Evolutionary conservation across 2,797 vertebrate genomes (phyloP).

Genomic region (Fundulus diaphanus): DNA sequence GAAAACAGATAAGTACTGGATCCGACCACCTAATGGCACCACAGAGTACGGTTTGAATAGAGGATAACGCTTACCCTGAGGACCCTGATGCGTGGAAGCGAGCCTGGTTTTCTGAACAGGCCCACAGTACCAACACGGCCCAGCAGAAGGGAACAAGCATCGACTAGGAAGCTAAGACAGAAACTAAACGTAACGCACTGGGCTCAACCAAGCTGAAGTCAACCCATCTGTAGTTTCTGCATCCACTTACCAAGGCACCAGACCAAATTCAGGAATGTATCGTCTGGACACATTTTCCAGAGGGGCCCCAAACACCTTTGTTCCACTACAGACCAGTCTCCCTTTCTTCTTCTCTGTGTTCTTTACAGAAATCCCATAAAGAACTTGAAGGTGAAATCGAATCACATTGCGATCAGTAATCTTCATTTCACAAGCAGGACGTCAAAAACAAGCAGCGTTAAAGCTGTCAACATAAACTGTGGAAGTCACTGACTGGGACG

Average conservation of each 20-base stretch:
- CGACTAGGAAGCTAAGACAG: slow-evolving; percentile 32
- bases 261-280: slow-evolving; percentile 85
- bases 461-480: background rate
- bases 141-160: slow-evolving; percentile 23
- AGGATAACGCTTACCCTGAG: slow-evolving; percentile 21
- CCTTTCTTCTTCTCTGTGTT: slow-evolving; percentile 57
- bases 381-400: slow-evolving; percentile 79
- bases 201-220: background rate
- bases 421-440: slow-evolving; percentile 36
- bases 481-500: background rate
- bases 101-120: slow-evolving; percentile 39
- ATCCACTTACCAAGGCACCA: slow-evolving; percentile 85
- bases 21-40: slow-evolving; percentile 5
- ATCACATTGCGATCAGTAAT: slow-evolving; percentile 61
- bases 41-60: background rate
- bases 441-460: background rate
- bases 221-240: background rate
- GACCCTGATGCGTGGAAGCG: slow-evolving; percentile 27
- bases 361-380: slow-evolving; percentile 84
- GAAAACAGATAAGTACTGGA: background rate
- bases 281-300: slow-evolving; percentile 79
- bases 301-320: slow-evolving; percentile 85
- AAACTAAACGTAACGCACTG: background rate
- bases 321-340: slow-evolving; percentile 51
- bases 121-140: slow-evolving; percentile 29